These are phyloP conservation scores for Rhinophrynus dorsalis DNA, from an alignment of 2,797 vertebrate species.

Conservation along the genomic window DNA sequence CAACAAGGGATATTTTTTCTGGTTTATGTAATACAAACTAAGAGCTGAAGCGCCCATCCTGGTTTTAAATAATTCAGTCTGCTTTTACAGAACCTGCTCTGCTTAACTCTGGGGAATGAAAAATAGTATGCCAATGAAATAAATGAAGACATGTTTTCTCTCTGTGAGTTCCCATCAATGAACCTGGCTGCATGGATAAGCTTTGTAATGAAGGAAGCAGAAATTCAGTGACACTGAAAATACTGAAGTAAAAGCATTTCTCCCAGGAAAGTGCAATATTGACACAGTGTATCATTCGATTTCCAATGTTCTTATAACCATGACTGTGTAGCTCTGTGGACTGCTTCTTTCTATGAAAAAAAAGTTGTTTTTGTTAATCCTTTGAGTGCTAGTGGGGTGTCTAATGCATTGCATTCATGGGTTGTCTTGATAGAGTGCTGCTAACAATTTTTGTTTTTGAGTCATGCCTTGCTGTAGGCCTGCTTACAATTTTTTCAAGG, in stretches of 20 bases:
- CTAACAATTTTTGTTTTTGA: no score
- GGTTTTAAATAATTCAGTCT: slow-evolving; percentile 43
- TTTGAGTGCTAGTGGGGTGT: no score
- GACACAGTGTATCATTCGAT: background rate
- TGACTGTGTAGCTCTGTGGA: no score
- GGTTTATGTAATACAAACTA: slow-evolving; percentile 31
- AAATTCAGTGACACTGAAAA: background rate
- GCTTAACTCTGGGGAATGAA: slow-evolving; percentile 20
- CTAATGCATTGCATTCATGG: no score
- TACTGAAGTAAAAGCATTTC: background rate
- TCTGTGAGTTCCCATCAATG: slow-evolving; percentile 38
- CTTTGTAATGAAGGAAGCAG: slow-evolving; percentile 15
- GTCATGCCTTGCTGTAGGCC: no score
- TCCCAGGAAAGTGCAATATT: background rate
- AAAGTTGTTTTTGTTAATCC: no score
- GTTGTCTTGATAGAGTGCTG: no score
- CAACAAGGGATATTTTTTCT: slow-evolving; percentile 8
- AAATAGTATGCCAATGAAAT: slow-evolving; percentile 28
- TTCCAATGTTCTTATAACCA: no score
- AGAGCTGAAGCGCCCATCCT: slow-evolving; percentile 24
- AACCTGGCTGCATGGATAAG: slow-evolving; percentile 16
- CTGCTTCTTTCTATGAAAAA: no score
- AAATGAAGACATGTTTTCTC: slow-evolving; percentile 46
- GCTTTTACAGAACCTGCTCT: slow-evolving; percentile 29
- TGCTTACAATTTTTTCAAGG: no score